Evolutionary conservation across 2,888 invertebrate species (phyloP).

Genomic region (Polyommatus icarus): DNA sequence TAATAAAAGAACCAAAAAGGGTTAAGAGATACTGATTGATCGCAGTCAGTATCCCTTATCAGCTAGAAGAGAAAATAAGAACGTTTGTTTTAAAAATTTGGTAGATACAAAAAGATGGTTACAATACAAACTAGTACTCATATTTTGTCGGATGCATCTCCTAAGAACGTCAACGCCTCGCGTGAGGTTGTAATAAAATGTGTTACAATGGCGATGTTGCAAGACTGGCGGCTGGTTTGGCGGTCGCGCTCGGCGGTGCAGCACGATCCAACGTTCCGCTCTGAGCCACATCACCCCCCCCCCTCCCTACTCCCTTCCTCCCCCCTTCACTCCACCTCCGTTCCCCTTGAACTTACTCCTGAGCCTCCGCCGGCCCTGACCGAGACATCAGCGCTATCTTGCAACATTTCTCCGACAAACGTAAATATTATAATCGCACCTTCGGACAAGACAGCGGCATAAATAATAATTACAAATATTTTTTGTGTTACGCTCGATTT

Average conservation of each 20-base stretch:
- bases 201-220: constrained; percentile 67
- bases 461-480: background rate
- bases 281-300: constrained; percentile 60
- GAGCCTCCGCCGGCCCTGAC: constrained; percentile 67
- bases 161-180: constrained; percentile 25
- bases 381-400: constrained; percentile 72
- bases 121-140: too few relatives aligned
- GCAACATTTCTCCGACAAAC: constrained; percentile 39
- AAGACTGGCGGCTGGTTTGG: constrained; percentile 65
- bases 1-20: background rate
- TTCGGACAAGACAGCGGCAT: background rate
- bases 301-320: constrained; percentile 49
- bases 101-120: too few relatives aligned
- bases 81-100: too few relatives aligned
- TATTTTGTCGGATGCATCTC: background rate
- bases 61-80: too few relatives aligned
- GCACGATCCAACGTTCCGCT: constrained; percentile 80
- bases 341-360: constrained; percentile 45
- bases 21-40: background rate
- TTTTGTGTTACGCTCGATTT: background rate
- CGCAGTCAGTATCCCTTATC: too few relatives aligned
- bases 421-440: background rate
- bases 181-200: constrained; percentile 43
- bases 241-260: constrained; percentile 79
- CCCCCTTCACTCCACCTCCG: constrained; percentile 40